Evolutionary conservation across 2,797 vertebrate species (phyloP), one percentile per base, ranked within the genome.

Genomic region (Lycodopsis pacificus): DNA sequence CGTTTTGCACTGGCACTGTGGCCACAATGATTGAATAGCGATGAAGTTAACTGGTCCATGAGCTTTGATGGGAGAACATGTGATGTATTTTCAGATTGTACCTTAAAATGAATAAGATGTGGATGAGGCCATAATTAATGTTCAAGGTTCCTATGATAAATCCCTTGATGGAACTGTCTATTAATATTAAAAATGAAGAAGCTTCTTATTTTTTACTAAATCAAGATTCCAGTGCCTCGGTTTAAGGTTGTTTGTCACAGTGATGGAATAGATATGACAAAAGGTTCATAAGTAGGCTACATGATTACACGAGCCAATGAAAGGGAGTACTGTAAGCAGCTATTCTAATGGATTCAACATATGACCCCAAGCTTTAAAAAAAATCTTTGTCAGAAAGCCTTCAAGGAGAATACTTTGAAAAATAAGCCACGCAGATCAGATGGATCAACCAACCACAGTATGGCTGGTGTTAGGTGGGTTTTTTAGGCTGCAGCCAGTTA

Each of bases 321-420:
- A 80, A 71, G 12, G 10, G n/a, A 70, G 17, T 11, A 38, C 13
- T 73, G 46, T 66, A 44, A 36, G 56, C 27, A 58, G 79, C 48
- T 13, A 51, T 57, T 40, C 46, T 17, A 67, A 2, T 27, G 15
- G 70, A 71, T 71, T 63, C n/a, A 57, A 19, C 38, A 56, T 17
- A 10, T 61, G 49, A 73, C 67, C 36, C 34, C 4, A 8, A 63
- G 13, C 40, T 65, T 54, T n/a, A 54, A 34, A 56, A 66, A 36
- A 32, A 10, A 25, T n/a, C n/a, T 73, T 71, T 30, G 77, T 44
- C 40, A 70, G 27, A 30, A 59, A 38, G 12, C 11, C 9, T 62
- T 66, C 5, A 69, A 17, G 4, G 49, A 65, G 75, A 59, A 75
- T 56, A 30, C 38, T 10, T 71, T 48, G 11, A 73, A 13, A 63